phyloP scores from a whole-genome alignment of 2,797 vertebrate genomes.

The Rhynchonycteris naso region DNA sequence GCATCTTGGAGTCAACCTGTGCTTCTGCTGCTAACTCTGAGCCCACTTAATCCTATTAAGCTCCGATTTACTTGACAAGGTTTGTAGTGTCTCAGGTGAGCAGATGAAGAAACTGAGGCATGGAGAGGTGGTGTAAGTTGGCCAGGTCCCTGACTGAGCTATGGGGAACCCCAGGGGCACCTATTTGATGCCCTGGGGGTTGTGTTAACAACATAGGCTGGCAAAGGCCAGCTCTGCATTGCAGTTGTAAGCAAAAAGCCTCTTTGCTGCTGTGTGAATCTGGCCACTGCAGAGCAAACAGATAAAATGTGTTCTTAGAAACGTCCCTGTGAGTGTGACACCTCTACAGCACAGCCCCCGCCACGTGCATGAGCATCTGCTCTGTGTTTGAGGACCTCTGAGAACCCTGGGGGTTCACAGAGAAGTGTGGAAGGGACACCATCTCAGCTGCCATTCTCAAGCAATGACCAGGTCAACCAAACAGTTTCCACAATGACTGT shows the following conservation, averaged over 20 bases:
- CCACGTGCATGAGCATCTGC: not conserved
- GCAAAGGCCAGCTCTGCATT: not conserved
- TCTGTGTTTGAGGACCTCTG: not conserved
- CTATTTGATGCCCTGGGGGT: not conserved
- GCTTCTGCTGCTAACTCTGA: not conserved
- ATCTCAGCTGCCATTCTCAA: not conserved
- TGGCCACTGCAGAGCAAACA: not conserved
- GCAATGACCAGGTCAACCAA: not conserved
- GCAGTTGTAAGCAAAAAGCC: not conserved
- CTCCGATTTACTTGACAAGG: not conserved
- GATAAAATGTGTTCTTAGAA: not conserved
- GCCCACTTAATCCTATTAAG: not conserved
- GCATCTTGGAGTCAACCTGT: not conserved
- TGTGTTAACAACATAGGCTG: not conserved
- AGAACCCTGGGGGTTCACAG: too few species aligned
- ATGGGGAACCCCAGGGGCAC: fast-evolving
- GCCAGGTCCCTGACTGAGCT: not conserved
- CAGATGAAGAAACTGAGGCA: not conserved
- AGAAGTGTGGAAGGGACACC: not conserved
- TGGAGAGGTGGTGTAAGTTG: not conserved
- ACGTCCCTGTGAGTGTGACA: fast-evolving
- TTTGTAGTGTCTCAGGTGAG: not conserved
- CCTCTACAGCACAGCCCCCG: fast-evolving
- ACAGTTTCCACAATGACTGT: not conserved
- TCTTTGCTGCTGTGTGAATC: not conserved